Base-by-base conservation (phyloP, 2,113 vertebrate genomes). In the Sterrhoptilus dennistouni region DNA sequence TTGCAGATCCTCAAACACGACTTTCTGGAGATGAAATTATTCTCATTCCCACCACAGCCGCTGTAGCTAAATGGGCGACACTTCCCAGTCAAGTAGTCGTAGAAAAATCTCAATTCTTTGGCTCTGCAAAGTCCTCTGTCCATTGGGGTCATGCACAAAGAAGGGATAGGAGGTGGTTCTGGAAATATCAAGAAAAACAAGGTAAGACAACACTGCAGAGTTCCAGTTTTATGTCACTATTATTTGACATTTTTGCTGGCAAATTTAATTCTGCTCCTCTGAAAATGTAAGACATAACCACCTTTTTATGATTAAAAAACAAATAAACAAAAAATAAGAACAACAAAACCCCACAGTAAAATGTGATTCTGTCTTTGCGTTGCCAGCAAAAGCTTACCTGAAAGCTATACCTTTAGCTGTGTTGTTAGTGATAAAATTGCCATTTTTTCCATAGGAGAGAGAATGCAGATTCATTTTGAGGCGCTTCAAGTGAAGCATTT, bases 11-110 rank as follows among this genome's bases (percentile, higher is more conserved):
- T 97, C 42, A 98, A 23, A 83, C 99, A 99, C 1, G 96, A 91
- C 71, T 42, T 98, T 82, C 96, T 98, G 64, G 79, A 69, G 47
- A 5, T 14, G 71, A 99, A 99, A 97, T 99, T 99, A 80, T 99
- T 99, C 84, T 98, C 94, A 84, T 99, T 99, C n/a, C 99, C 99
- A 19, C 98, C 99, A 24, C 99, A 99, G 79, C 99, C 99, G 10
- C 97, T 99, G 97, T 99, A 99, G 20, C 14, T 68, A 83, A 99
- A 99, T 5, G 87, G 9, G 14, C 33, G 97, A 61, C 99, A 99
- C 71, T 95, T 98, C 64, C 95, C 97, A 78, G 28, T 96, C 8
- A 50, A 65, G 16, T 97, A 68, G 93, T 98, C 97, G 92, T 96
- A 99, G 65, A 98, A 98, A 94, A 96, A 99, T 77, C 99, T 98